Evolutionary conservation across 2,797 vertebrate genomes (phyloP).

Genomic region (Pelochelys cantorii): DNA sequence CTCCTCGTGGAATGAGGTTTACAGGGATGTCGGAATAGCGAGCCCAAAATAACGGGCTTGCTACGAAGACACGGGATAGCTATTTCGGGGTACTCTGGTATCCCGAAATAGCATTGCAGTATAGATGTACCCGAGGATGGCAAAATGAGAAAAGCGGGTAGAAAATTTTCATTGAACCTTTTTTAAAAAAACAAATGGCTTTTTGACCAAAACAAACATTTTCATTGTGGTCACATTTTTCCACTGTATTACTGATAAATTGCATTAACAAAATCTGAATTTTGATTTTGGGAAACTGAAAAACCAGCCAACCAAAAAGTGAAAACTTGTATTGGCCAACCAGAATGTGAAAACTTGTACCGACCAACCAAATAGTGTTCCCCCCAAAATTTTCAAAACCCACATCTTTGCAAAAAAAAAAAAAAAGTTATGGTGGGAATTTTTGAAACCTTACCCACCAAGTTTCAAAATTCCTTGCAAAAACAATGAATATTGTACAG

Average conservation of each 20-base stretch:
- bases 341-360: too few species aligned
- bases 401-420: neutral
- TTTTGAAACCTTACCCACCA: neutral
- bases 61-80: too few species aligned
- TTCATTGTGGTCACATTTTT: too few species aligned
- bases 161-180: slow-evolving; percentile 22
- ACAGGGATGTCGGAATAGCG: too few species aligned
- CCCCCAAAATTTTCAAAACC: neutral
- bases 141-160: slow-evolving; percentile 44
- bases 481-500: neutral
- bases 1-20: too few species aligned
- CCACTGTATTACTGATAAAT: neutral
- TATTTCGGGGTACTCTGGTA: too few species aligned
- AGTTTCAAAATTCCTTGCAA: neutral
- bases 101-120: too few species aligned
- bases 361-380: too few species aligned
- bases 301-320: neutral
- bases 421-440: neutral
- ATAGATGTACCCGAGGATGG: neutral
- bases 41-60: too few species aligned
- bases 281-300: neutral
- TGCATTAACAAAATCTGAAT: neutral
- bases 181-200: neutral
- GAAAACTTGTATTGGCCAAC: neutral
- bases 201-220: neutral